Conservation (phyloP, 2,113 vertebrate genomes). For the Actinemys pallida region DNA sequence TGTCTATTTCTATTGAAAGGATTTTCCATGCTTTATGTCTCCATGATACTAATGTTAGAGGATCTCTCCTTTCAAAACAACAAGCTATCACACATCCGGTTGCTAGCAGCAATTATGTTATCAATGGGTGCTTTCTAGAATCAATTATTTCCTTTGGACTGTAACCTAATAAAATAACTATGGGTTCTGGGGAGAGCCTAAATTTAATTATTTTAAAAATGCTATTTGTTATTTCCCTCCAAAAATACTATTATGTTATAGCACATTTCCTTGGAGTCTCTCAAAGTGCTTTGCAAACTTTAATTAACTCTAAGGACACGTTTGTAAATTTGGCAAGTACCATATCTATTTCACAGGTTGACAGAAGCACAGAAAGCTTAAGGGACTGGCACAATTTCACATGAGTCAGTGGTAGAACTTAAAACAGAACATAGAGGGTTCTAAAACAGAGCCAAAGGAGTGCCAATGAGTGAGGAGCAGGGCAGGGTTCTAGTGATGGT, state of each 20-base stretch:
- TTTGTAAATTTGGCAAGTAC: neutral
- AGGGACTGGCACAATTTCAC: neutral
- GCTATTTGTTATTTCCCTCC: neutral
- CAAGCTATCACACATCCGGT: neutral
- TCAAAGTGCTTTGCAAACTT: neutral
- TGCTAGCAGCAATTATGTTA: neutral
- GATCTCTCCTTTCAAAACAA: neutral
- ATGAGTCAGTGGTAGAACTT: neutral
- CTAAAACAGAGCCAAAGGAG: neutral
- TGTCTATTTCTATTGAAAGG: neutral
- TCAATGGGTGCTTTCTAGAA: neutral
- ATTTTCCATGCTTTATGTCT: neutral
- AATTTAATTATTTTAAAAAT: neutral
- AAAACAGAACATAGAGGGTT: neutral
- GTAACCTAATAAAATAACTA: neutral
- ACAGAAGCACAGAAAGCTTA: neutral
- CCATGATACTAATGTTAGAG: neutral
- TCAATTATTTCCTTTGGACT: neutral
- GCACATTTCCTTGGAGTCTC: neutral
- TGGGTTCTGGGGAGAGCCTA: neutral
- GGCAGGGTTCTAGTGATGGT: neutral
- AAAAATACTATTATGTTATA: neutral
- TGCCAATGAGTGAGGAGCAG: neutral
- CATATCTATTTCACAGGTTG: neutral
- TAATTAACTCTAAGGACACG: neutral